Evolutionary conservation across 2,888 invertebrate species (phyloP), one percentile per base, ranked within the genome.

Genomic region (Baccha elongata): DNA sequence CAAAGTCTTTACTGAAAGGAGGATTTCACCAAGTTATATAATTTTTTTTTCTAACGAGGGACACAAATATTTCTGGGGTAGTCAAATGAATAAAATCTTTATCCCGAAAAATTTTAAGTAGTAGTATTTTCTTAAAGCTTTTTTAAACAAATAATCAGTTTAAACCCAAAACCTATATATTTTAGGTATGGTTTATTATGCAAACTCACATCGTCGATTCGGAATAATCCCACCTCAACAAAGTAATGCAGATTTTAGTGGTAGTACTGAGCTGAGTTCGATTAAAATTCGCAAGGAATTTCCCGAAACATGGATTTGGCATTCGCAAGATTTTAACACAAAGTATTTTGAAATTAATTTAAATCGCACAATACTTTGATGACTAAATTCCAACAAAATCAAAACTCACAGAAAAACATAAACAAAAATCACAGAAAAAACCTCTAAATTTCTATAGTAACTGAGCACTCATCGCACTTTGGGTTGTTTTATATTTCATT

Each of bases 271-370:
- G 1, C 40, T 11, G n/a, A n/a, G n/a, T 3, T n/a, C 8, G 7
- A 26, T 3, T 40, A 19, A 1, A 93, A 91, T 93, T 79, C 91
- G 94, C 88, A 92, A 92, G 89, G 89, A 92, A 88, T 94, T 94
- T 89, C 93, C 94, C 73, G 94, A 94, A 91, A 94, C 94, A 80
- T 94, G 94, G 94, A 91, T 94, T 86, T 94, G 93, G 93, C 91
- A 92, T 87, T 89, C 91, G 88, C 89, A 91, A 87, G 91, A 92
- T 78, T 91, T 23, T 29, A 26, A 23, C n/a, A 15, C 78, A 55
- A 68, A 74, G 68, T 80, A 80, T 40, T 53, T n/a, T 32, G 10
- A 68, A 5, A 37, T 35, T 44, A 3, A 6, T 48, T 42, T 2
- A 21, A 15, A 65, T 15, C 23, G 3, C 13, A 15, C 46, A 11